Evolutionary conservation across 1,140 invertebrate species (phyloP).

Genomic region (Drosophila orena): DNA sequence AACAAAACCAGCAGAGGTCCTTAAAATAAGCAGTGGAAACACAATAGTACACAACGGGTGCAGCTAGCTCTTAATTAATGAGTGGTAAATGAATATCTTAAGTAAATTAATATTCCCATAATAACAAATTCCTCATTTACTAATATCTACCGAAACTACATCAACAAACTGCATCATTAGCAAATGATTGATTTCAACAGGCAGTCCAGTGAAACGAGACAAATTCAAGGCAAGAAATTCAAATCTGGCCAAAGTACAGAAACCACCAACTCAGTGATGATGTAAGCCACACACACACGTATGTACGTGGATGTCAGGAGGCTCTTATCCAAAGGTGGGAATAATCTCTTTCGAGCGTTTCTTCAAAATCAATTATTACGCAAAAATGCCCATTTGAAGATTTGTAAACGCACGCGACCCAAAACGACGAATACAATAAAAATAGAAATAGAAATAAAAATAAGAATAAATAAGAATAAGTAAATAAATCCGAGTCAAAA

Average conservation of each 20-base stretch:
- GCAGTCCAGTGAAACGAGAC: background rate
- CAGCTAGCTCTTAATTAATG: no score
- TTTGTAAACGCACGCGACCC: background rate
- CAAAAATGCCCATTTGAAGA: conserved; percentile 30
- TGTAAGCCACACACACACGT: background rate
- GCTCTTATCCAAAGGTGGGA: background rate
- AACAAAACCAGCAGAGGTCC: background rate
- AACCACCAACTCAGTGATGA: background rate
- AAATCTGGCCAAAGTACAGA: background rate
- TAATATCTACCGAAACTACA: no score
- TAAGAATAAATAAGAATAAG: background rate
- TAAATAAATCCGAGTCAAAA: conserved; percentile 35
- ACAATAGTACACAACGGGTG: no score
- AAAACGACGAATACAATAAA: background rate
- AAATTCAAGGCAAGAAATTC: background rate
- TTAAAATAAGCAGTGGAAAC: no score
- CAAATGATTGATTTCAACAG: no score
- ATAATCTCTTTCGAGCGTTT: conserved; percentile 25
- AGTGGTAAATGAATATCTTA: no score
- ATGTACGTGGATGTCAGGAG: background rate
- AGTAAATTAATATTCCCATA: no score
- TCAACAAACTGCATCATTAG: no score
- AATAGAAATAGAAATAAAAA: no score
- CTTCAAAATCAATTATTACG: conserved; percentile 41
- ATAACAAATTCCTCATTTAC: no score